Evolutionary conservation across 2,797 vertebrate genomes (phyloP), one percentile per base, ranked within the genome.

Genomic region (Poeciliopsis paucimaculata): DNA sequence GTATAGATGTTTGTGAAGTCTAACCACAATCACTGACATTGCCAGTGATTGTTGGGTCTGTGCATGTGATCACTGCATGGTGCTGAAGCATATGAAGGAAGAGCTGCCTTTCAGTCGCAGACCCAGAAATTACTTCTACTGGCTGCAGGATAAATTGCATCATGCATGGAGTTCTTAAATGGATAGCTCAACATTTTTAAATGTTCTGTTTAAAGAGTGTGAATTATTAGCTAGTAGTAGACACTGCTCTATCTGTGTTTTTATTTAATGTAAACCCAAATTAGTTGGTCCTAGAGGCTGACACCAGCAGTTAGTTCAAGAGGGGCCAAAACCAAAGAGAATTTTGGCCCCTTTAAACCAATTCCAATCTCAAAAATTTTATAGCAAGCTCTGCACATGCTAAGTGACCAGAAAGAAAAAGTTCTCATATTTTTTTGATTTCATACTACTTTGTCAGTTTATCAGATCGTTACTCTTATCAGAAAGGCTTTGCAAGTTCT

Each of bases 1-100:
- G 74, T 45, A 43, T 51, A 41, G 26, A 20, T 75, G 62, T 39
- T 72, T 34, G 53, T 76, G 68, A 62, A 73, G 53, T 81, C 66
- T 51, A 57, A 76, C 53, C n/a, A 76, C 79, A 72, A 18, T 60
- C 31, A 60, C 43, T 62, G 31, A 49, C 45, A 46, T 55, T 72
- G 53, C 34, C 53, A 72, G 43, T 47, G 43, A 81, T 36, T 62
- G 31, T 43, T n/a, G 53, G 62, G 36, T 75, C 16, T 71, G 5
- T 71, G 73, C 47, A 70, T 62, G 79, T 13, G 23, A 72, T 66
- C 28, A 5, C 49, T 41, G 68, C 74, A 60, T 28, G 16, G 64
- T 26, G 72, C 47, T 68, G 46, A 28, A 70, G 47, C 28, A 46
- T 79, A 26, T 49, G 43, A 49, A 66, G 41, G 51, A 15, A 72